phyloP scores from a whole-genome alignment of 2,888 invertebrate species.

The Parnassius apollo region DNA sequence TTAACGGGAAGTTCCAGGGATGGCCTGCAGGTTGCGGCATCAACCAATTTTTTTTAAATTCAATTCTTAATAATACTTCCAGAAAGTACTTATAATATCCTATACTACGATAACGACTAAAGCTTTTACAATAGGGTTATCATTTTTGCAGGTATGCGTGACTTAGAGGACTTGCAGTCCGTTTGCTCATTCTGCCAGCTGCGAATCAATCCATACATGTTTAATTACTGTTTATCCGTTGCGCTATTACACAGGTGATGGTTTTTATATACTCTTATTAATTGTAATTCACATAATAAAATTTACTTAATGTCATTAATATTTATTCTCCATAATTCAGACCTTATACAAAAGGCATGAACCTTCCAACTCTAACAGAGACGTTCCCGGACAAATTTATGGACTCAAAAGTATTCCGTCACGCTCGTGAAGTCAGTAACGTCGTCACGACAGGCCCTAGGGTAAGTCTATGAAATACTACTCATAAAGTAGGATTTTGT shows the following conservation, averaged over 20 bases:
- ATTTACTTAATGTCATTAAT: too few species aligned
- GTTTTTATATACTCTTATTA: neutral
- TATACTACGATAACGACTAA: too few species aligned
- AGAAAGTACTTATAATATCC: too few species aligned
- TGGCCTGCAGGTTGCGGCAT: too few species aligned
- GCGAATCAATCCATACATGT: conserved; percentile 86
- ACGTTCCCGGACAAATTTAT: conserved; percentile 91
- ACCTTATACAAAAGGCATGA: conserved; percentile 84
- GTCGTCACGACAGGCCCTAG: conserved; percentile 82
- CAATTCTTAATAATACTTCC: too few species aligned
- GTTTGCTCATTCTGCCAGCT: conserved; percentile 84
- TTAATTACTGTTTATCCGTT: conserved; percentile 87
- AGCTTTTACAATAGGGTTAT: neutral
- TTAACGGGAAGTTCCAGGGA: too few species aligned
- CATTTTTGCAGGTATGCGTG: conserved; percentile 80
- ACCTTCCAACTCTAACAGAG: conserved; percentile 86
- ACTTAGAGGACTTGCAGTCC: conserved; percentile 85
- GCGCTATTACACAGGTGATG: conserved; percentile 83
- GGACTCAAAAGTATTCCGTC: conserved; percentile 85
- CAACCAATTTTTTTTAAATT: too few species aligned
- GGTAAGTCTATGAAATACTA: conserved; percentile 57
- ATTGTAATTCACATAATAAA: too few species aligned
- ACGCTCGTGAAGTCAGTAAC: conserved; percentile 84
- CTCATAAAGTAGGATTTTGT: too few species aligned
- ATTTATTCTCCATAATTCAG: conserved; percentile 38